Evolutionary conservation across 1,140 invertebrate species (phyloP).

Genomic region (Mercenaria mercenaria): DNA sequence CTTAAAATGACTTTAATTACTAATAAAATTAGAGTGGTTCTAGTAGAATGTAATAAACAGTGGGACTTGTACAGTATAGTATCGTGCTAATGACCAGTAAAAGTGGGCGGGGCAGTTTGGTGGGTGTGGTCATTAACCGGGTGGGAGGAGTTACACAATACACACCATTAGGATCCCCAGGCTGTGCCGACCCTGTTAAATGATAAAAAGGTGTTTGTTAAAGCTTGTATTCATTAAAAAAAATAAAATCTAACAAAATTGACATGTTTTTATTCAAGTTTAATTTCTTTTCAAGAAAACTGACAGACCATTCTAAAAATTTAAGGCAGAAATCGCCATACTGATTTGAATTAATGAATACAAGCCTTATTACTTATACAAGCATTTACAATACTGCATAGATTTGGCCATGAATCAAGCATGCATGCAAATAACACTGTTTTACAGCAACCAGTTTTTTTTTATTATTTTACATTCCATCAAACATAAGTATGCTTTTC

Average conservation of each 20-base stretch:
- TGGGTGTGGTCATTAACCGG: conserved; percentile 44
- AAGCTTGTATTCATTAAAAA: not conserved
- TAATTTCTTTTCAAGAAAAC: too few species aligned
- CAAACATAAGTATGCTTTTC: too few species aligned
- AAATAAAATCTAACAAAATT: too few species aligned
- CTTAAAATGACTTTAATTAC: not conserved
- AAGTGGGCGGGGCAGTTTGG: conserved; percentile 3
- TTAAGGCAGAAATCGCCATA: too few species aligned
- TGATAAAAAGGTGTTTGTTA: conserved; percentile 43
- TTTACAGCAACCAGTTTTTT: not conserved
- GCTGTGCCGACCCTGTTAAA: conserved; percentile 54
- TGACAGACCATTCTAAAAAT: too few species aligned
- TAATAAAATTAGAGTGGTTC: conserved; percentile 1
- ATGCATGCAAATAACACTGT: not conserved
- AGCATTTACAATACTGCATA: not conserved
- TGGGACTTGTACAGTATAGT: not conserved
- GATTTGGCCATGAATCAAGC: not conserved
- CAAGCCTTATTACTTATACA: not conserved
- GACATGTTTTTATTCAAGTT: too few species aligned
- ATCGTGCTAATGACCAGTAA: conserved; percentile 6
- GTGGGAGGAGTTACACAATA: conserved; percentile 53
- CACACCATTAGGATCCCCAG: conserved; percentile 64
- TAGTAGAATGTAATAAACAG: not conserved
- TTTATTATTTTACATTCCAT: not conserved
- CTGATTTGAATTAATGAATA: not conserved